These are phyloP conservation scores for Eciton burchellii DNA, from an alignment of 1,140 invertebrate species.

Conservation along the genomic window DNA sequence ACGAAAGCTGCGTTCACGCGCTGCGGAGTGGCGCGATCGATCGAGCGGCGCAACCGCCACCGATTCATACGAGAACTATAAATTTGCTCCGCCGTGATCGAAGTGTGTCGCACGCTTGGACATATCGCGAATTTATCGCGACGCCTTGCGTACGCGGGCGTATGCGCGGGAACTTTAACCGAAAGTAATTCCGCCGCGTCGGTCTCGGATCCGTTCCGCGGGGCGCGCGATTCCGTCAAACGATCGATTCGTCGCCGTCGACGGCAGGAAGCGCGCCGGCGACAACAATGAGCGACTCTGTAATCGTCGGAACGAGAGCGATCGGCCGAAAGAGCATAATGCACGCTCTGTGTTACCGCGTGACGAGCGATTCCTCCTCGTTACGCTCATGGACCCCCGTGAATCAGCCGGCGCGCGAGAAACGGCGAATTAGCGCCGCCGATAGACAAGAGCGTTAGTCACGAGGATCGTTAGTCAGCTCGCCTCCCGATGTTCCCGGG, in stretches of 20 bases:
- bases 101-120: too few relatives aligned
- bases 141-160: too few relatives aligned
- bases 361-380: constrained; percentile 78
- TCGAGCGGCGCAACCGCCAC: too few relatives aligned
- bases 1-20: too few relatives aligned
- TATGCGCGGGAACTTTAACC: neutral
- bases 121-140: too few relatives aligned
- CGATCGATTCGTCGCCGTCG: neutral
- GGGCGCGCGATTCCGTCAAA: neutral
- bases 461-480: constrained; percentile 74
- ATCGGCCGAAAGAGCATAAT: constrained; percentile 78
- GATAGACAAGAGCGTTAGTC: constrained; percentile 77
- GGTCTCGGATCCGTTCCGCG: neutral
- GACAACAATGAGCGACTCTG: constrained; percentile 70
- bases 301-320: constrained; percentile 73
- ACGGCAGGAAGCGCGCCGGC: constrained; percentile 24
- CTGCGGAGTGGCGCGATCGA: too few relatives aligned
- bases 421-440: constrained; percentile 76
- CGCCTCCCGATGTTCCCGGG: constrained; percentile 14
- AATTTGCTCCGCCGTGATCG: too few relatives aligned
- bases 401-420: constrained; percentile 78
- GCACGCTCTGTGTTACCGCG: constrained; percentile 75
- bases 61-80: too few relatives aligned
- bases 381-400: constrained; percentile 76
- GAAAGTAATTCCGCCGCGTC: neutral